These are phyloP conservation scores for Morpho helenor DNA, from an alignment of 2,888 invertebrate species.

Conservation along the genomic window DNA sequence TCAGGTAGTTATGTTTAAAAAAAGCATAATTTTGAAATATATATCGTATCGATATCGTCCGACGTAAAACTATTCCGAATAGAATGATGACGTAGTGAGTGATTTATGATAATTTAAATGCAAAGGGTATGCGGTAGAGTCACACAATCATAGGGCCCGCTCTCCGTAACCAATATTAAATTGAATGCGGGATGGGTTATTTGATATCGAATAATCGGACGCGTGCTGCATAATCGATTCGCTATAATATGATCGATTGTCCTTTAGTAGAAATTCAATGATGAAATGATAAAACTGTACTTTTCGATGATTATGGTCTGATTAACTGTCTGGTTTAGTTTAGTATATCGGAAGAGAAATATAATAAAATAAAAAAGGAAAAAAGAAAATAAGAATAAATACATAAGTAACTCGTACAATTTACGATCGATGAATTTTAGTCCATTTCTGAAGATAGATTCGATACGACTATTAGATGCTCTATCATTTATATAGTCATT, in stretches of 20 bases:
- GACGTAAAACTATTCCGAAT: not conserved
- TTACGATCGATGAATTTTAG: no score
- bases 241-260: slow-evolving; percentile 51
- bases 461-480: no score
- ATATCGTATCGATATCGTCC: not conserved
- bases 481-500: no score
- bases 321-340: no score
- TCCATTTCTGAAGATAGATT: no score
- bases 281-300: slow-evolving; percentile 1
- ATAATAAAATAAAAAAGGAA: no score
- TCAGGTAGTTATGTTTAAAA: not conserved
- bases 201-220: slow-evolving; percentile 51
- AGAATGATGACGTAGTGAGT: slow-evolving; percentile 24
- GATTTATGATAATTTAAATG: slow-evolving; percentile 62
- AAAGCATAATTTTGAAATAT: not conserved
- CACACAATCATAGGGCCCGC: slow-evolving; percentile 49
- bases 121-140: slow-evolving; percentile 43
- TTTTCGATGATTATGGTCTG: not conserved
- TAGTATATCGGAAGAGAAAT: no score
- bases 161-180: slow-evolving; percentile 61
- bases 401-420: no score
- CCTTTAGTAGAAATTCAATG: not conserved
- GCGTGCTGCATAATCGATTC: slow-evolving; percentile 53
- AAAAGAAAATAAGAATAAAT: no score
- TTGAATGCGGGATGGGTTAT: slow-evolving; percentile 58